Base-by-base conservation (phyloP, 37 sponge, comb jelly and placozoan genomes). In the Ianthella basta region DNA sequence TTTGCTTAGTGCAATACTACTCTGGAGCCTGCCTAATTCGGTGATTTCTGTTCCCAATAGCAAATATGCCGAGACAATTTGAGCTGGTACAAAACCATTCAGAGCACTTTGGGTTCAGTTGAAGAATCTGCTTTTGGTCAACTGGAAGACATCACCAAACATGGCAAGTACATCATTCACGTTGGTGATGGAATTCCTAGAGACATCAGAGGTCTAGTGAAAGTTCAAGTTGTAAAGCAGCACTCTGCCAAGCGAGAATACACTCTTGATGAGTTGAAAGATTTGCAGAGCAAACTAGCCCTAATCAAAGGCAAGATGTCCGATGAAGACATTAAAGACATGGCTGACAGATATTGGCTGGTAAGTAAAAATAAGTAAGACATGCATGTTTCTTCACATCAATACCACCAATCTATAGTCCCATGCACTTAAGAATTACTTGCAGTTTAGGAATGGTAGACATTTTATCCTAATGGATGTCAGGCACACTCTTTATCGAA, bases 271-370 rank as follows among this genome's bases (percentile, higher is more conserved):
- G 91, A 94, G 16, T 86, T 94, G 6, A 60, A 88, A 37, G 94
- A 94, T 59, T 64, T 94, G 18, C 91, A 94, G 80, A 94, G 94
- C 41, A 94, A 94, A 70, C 64, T 94, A 41, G 94, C 90, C 16
- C 88, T 94, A 24, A 94, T 94, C 19, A 88, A 84, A 81, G 94
- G 94, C 32, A 88, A 74, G 38, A 86, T 87, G n/a, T 69, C 88
- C 40, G 86, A 90, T 25, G 59, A 83, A 56, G 78, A 75, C 53
- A 75, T 75, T 24, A 38, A 24, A 16, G 21, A 18, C 1, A 75
- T 75, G 78, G 44, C 78, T n/a, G 78, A 75, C 15, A 36, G 10
- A 13, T 75, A 39, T 41, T 41, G 53, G 78, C 37, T 14, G 20
- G 78, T 75, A 61, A 13, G 64, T 6, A 61, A 27, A 44, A 3